Evolutionary conservation across 2,797 vertebrate genomes (phyloP), one percentile per base, ranked within the genome.

Genomic region (Clarias fuscus): DNA sequence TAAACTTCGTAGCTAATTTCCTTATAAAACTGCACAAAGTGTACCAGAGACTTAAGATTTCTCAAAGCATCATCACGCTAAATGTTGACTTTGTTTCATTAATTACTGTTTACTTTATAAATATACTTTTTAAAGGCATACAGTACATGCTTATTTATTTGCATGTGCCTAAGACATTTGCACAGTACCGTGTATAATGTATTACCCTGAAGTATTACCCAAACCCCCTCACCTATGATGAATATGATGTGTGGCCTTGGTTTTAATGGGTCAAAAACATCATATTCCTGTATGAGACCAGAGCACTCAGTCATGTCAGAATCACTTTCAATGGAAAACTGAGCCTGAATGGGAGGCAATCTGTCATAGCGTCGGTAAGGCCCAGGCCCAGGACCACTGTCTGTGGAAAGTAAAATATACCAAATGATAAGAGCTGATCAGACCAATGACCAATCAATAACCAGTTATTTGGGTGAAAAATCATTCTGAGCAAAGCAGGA

Each of bases 251-350:
- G 92, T 0, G 94, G 94, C 2, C 93, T 91, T 56, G 92, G 88
- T 65, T 90, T 92, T 73, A 86, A 87, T 27, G 93, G 94, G 85
- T 94, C 92, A 80, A 95, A 95, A 3, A 93, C 91, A 2, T 95
- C 92, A 40, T 94, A 94, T 83, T 95, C 94, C 85, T 95, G 94
- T 82, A 94, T 94, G 10, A 95, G 91, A 5, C 93, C 94, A 2
- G 92, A 91, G 40, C 92, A 93, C 85, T 95, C 94, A 0, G 94
- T 94, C 94, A 95, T 94, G 71, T 94, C 94, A 0, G 93, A 93
- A 89, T 95, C 94, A 15, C 94, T 95, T 85, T 95, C 94, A 30
- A 95, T 94, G 67, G 94, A 94, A 85, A 93, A 94, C 86, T 95
- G 94, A 64, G 92, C 93, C 87, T 94, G 91, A 84, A 94, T 92